Percentiles rank a stretch among this genome's conserved stretches.
Evolutionary conservation across 2,797 vertebrate species (phyloP).

Genomic region (Dicrostonyx torquatus): DNA sequence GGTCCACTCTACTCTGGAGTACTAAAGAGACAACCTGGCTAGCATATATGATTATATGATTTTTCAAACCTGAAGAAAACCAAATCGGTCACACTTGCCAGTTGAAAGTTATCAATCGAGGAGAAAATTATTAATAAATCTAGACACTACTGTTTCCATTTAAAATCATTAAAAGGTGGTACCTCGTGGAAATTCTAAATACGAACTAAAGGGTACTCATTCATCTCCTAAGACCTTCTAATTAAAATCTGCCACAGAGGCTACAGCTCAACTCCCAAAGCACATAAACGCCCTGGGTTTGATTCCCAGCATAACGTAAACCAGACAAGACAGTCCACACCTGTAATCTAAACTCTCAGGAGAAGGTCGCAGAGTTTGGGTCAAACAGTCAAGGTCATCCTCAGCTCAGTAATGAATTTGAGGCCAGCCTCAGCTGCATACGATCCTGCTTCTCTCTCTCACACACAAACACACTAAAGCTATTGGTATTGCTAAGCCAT

Average conservation of each 20-base stretch:
- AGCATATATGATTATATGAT: neutral
- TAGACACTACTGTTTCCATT: neutral
- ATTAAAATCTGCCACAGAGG: neutral
- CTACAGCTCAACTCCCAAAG: neutral
- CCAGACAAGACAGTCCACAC: neutral
- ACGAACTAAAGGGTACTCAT: neutral
- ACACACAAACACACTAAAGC: neutral
- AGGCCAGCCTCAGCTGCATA: neutral
- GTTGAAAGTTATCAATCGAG: neutral
- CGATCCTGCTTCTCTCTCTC: neutral
- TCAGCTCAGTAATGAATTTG: neutral
- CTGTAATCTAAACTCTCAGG: neutral
- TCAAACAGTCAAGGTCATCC: neutral
- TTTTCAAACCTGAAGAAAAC: constrained; percentile 48
- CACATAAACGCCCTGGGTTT: neutral
- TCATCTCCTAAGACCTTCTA: neutral
- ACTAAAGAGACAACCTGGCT: neutral
- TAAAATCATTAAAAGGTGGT: neutral
- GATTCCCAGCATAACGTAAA: neutral
- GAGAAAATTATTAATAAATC: neutral
- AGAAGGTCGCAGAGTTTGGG: neutral
- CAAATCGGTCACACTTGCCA: neutral
- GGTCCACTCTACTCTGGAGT: neutral
- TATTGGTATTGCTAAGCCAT: neutral
- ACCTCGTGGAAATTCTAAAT: neutral